Base-by-base conservation (phyloP, 2,113 vertebrate genomes). In the Pteronura brasiliensis region DNA sequence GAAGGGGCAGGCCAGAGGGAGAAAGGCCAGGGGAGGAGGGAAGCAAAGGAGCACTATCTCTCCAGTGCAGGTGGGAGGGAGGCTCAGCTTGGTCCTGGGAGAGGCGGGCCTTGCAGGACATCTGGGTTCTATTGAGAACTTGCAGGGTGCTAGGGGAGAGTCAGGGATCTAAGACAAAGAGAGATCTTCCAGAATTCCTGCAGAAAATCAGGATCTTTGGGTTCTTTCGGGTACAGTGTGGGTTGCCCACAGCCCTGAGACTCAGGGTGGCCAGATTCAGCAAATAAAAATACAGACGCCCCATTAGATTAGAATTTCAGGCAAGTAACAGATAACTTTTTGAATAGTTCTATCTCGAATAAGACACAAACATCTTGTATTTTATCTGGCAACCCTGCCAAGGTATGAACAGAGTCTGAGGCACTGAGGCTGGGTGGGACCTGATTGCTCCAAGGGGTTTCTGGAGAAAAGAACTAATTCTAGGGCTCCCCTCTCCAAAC, bases 261-360 rank as follows among this genome's bases (percentile, higher is more conserved):
- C 39, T 93, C 11, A 52, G 42, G 85, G 34, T 72, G 85, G 59
- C 69, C 85, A 90, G 55, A 65, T 63, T 69, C 69, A 84, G 67
- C 88, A 96, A 80, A 92, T 42, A n/a, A 97, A 96, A 88, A 49
- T 7, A n/a, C 36, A 80, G 34, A 79, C 63, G 27, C 9, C 20
- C 17, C 12, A 14, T 93, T 87, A 61, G 15, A 83, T 57, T 72
- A 82, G 67, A 76, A 93, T 96, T 92, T 96, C 90, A 89, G 84
- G 59, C 67, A 91, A 88, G 67, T 42, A 59, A 80, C 86, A 59
- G 44, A 90, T 63, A 84, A 42, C 74, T 83, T 79, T 80, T 72
- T 81, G 31, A 72, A 7, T 20, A 39, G 42, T 1, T 36, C 47
- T 4, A 7, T 93, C 69, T 36, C 88, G 57, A 74, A 34, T 31